Evolutionary conservation across 2,797 vertebrate genomes (phyloP).

Genomic region (Pyrocephalus nanus): DNA sequence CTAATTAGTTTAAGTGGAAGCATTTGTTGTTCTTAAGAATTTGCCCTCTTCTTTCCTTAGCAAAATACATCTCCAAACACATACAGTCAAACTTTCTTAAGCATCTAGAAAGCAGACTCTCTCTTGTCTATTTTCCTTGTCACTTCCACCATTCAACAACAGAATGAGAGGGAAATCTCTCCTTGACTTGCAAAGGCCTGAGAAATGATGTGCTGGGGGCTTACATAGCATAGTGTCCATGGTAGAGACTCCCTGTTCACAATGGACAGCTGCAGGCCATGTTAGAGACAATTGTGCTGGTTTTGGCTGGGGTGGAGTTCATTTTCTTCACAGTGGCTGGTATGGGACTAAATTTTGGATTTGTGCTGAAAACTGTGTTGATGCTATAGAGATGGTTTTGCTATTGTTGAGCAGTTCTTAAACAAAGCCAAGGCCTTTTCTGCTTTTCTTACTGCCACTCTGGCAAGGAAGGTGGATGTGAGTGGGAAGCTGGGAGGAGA

Average conservation of each 20-base stretch:
- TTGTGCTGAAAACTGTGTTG: neutral
- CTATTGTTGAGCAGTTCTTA: neutral
- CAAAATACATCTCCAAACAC: neutral
- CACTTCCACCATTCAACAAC: neutral
- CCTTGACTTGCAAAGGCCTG: neutral
- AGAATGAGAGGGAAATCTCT: neutral
- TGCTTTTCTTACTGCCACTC: fast-evolving
- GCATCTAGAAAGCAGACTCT: neutral
- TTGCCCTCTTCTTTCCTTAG: neutral
- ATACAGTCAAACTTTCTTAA: neutral
- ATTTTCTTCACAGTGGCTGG: neutral
- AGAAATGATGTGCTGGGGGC: neutral
- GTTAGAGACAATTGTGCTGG: neutral
- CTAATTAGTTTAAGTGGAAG: neutral
- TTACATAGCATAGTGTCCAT: fast-evolving
- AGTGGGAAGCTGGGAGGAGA: neutral
- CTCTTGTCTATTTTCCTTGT: neutral
- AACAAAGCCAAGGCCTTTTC: neutral
- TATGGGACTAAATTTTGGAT: neutral
- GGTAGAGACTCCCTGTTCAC: neutral
- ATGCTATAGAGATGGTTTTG: neutral
- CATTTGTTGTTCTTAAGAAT: neutral
- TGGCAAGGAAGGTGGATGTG: fast-evolving
- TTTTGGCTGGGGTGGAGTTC: neutral
- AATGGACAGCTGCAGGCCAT: fast-evolving